Evolutionary conservation across 2,888 invertebrate genomes (phyloP).

Genomic region (Coleophora deauratella): DNA sequence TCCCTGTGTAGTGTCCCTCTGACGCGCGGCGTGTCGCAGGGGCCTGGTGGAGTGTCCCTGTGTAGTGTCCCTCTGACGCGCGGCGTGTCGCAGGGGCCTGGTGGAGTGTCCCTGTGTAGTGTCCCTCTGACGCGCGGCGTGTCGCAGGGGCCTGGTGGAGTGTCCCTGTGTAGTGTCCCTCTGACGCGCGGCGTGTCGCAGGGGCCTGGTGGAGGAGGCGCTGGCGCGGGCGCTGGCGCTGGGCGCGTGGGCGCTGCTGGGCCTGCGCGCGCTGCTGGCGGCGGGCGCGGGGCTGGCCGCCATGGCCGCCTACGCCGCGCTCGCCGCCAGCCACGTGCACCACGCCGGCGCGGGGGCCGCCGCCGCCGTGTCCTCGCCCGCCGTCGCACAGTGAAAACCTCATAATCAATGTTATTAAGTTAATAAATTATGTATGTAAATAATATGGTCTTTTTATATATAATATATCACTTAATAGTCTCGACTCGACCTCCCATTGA

Average conservation of each 20-base stretch:
- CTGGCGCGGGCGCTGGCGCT: slow-evolving; percentile 70
- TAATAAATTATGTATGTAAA: too few relatives aligned
- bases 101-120: neutral
- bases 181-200: slow-evolving; percentile 40
- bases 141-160: neutral
- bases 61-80: neutral
- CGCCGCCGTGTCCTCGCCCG: slow-evolving; percentile 4
- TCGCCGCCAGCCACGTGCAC: slow-evolving; percentile 77
- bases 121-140: neutral
- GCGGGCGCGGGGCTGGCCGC: slow-evolving; percentile 77
- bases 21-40: too few relatives aligned
- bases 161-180: neutral
- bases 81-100: neutral
- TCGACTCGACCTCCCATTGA: too few relatives aligned
- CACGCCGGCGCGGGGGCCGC: too few relatives aligned
- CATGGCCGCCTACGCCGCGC: slow-evolving; percentile 82
- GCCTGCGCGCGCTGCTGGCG: slow-evolving; percentile 80
- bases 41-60: neutral
- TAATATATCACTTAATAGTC: too few relatives aligned
- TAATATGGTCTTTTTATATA: too few relatives aligned
- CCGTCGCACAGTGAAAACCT: too few relatives aligned
- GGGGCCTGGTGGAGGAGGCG: slow-evolving; percentile 62
- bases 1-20: too few relatives aligned
- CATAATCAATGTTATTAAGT: too few relatives aligned
- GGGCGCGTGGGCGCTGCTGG: slow-evolving; percentile 80